A percentile compares a stretch with the other conserved stretches of the same genome.
These are phyloP conservation scores for Tachysurus fulvidraco DNA, from an alignment of 2,113 vertebrate species.

Conservation along the genomic window DNA sequence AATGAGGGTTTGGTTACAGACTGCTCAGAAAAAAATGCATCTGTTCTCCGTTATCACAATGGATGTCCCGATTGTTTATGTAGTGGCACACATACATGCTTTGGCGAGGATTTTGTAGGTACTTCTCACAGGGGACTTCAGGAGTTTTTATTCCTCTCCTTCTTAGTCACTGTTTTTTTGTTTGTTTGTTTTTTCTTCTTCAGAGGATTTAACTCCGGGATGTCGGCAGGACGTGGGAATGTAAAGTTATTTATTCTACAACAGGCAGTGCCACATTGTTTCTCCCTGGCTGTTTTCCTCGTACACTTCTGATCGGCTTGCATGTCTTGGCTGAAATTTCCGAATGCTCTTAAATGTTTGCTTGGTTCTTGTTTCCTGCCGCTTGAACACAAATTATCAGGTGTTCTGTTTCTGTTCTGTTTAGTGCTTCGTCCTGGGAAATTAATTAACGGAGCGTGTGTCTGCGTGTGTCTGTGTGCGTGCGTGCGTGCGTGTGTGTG, in stretches of 20 bases:
- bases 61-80: slow-evolving; percentile 51
- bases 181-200: slow-evolving; percentile 49
- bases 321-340: slow-evolving; percentile 73
- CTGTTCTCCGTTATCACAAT: slow-evolving; percentile 21
- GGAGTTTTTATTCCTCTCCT: slow-evolving; percentile 47
- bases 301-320: slow-evolving; percentile 67
- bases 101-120: slow-evolving; percentile 59
- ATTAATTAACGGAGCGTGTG: slow-evolving; percentile 16
- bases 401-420: slow-evolving; percentile 55
- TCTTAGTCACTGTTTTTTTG: slow-evolving; percentile 33
- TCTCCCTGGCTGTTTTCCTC: slow-evolving; percentile 54
- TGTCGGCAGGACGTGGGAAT: slow-evolving; percentile 69
- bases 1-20: slow-evolving; percentile 59
- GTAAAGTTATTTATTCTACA: slow-evolving; percentile 78
- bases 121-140: slow-evolving; percentile 59
- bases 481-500: no score
- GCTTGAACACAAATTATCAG: slow-evolving; percentile 56
- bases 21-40: slow-evolving; percentile 38
- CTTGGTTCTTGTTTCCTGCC: slow-evolving; percentile 68
- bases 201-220: slow-evolving; percentile 38
- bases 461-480: not conserved
- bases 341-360: slow-evolving; percentile 74
- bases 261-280: slow-evolving; percentile 64
- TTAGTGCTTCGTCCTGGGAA: not conserved
- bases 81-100: slow-evolving; percentile 53